Conservation (phyloP, 2,888 invertebrate species). For the Harmothoe impar region DNA sequence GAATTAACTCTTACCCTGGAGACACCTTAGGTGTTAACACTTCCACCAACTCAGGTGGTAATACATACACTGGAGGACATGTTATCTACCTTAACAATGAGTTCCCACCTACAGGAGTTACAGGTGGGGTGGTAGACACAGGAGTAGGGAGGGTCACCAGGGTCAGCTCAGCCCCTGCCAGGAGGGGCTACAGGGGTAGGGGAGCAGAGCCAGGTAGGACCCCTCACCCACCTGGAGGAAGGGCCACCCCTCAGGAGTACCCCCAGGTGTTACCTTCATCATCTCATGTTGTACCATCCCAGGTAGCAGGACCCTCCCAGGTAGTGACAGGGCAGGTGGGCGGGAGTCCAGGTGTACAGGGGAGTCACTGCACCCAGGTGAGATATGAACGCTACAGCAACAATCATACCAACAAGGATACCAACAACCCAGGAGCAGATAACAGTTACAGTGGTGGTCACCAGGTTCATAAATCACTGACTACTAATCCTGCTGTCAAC, state of each 20-base stretch:
- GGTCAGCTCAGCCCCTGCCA: slow-evolving; percentile 10
- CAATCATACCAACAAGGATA: no score
- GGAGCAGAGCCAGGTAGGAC: background rate
- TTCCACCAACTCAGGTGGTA: background rate
- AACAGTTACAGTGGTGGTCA: no score
- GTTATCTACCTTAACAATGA: background rate
- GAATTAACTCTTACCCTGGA: background rate
- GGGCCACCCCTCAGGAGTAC: background rate
- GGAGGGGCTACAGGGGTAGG: background rate
- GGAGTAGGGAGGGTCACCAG: background rate
- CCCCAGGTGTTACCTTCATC: no score
- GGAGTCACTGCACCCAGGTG: no score
- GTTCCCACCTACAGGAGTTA: background rate
- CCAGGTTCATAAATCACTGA: no score
- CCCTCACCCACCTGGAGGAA: background rate
- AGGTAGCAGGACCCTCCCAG: no score
- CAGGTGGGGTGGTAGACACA: background rate
- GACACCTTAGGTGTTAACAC: background rate
- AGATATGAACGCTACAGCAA: no score
- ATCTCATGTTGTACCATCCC: no score
- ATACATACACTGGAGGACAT: background rate
- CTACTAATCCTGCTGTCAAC: no score
- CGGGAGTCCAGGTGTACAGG: no score
- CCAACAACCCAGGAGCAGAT: no score
- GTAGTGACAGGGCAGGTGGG: background rate